A percentile compares a stretch with the other conserved stretches of the same genome.
These are phyloP conservation scores for Pseudopodoces humilis DNA, from an alignment of 2,113 vertebrate species.

Conservation along the genomic window DNA sequence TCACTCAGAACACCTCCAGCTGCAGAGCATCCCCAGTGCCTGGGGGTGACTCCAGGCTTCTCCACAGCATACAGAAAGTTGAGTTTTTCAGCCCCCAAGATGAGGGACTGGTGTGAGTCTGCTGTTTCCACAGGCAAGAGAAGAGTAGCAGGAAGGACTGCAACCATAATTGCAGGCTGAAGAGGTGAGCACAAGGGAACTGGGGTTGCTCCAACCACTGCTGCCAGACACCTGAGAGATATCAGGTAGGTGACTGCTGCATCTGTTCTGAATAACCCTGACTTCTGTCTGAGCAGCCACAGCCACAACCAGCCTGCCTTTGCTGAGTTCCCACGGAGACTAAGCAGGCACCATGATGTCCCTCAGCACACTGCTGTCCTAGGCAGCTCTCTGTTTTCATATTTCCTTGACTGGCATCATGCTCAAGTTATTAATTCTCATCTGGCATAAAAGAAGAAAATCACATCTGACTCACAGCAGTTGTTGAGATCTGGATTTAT, in stretches of 20 bases:
- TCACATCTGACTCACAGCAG: neutral
- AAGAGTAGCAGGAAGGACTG: neutral
- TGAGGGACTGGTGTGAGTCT: neutral
- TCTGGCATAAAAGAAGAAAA: neutral
- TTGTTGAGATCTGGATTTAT: neutral
- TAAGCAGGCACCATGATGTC: rapidly evolving
- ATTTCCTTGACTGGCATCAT: neutral
- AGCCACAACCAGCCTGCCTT: neutral
- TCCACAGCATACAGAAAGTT: neutral
- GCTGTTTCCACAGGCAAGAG: neutral
- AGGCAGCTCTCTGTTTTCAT: neutral
- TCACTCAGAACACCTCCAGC: slow-evolving; percentile 10
- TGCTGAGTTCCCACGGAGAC: neutral
- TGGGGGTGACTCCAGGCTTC: neutral
- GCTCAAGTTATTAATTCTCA: neutral
- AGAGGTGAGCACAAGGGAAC: neutral
- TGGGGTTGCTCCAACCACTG: neutral
- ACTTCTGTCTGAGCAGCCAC: neutral
- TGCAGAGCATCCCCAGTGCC: neutral
- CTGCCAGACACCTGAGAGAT: neutral
- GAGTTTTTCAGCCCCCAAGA: neutral
- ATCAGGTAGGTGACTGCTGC: neutral
- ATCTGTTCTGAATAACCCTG: neutral
- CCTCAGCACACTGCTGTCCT: neutral
- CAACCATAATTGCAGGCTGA: neutral